A percentile compares a stretch with the other conserved stretches of the same genome.
These are phyloP conservation scores for Diadophis punctatus DNA, from an alignment of 2,113 vertebrate genomes.

Conservation along the genomic window DNA sequence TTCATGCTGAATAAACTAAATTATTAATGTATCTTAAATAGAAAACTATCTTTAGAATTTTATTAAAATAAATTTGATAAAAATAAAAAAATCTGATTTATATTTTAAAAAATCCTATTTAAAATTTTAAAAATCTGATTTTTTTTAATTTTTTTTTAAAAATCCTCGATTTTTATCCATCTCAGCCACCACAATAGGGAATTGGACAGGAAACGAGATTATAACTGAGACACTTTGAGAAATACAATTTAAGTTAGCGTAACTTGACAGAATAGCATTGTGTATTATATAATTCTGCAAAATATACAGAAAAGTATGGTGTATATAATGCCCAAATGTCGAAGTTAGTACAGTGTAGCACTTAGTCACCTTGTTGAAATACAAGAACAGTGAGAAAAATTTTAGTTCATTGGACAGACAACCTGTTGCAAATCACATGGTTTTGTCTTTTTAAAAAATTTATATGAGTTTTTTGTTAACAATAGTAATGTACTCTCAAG, in stretches of 20 bases:
- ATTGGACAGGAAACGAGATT: neutral
- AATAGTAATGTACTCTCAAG: neutral
- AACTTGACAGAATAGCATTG: neutral
- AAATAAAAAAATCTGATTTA: too few relatives aligned
- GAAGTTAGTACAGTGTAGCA: neutral
- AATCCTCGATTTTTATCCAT: too few relatives aligned
- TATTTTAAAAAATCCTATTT: too few relatives aligned
- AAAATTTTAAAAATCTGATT: too few relatives aligned
- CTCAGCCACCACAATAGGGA: neutral
- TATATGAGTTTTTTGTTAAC: neutral
- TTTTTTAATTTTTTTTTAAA: too few relatives aligned
- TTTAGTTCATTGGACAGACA: neutral
- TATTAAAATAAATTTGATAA: too few relatives aligned
- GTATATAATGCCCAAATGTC: neutral
- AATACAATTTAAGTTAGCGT: neutral
- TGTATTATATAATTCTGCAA: neutral
- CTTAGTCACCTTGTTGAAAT: neutral
- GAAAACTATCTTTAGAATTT: too few relatives aligned
- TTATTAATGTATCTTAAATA: too few relatives aligned
- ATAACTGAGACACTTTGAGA: neutral
- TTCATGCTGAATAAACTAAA: too few relatives aligned
- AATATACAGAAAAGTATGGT: neutral
- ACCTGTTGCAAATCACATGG: neutral
- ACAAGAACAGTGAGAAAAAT: neutral
- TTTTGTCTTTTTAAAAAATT: neutral